phyloP scores from a whole-genome alignment of 1,140 invertebrate genomes.

The Drosophila erecta region DNA sequence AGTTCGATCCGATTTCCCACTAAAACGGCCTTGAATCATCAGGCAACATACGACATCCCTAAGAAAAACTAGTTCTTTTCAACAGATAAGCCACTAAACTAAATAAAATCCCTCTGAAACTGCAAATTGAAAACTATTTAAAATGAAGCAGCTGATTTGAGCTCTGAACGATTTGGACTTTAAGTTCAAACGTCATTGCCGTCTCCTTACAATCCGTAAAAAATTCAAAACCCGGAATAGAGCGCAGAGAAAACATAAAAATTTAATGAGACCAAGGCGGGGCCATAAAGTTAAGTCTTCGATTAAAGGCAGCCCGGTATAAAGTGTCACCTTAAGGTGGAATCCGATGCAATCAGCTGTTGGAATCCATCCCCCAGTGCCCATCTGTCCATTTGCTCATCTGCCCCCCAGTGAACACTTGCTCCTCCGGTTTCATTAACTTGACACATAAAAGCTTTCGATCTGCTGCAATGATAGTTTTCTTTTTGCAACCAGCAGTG shows the following conservation, averaged over 20 bases:
- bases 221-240: constrained; percentile 4
- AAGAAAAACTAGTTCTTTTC: neutral
- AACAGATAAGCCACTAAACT: too few relatives aligned
- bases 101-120: neutral
- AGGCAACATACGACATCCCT: neutral
- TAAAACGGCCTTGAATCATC: neutral
- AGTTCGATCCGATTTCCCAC: neutral
- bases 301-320: constrained; percentile 19
- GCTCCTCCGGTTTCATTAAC: constrained; percentile 45
- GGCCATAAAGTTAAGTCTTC: constrained; percentile 21
- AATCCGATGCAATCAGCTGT: constrained; percentile 58
- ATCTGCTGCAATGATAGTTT: constrained; percentile 53
- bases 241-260: constrained; percentile 6
- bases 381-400: neutral
- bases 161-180: neutral
- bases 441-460: constrained; percentile 52
- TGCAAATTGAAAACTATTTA: neutral
- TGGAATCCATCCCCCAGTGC: constrained; percentile 28
- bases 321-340: constrained; percentile 10
- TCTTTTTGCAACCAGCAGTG: neutral
- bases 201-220: neutral
- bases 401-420: neutral
- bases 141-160: neutral
- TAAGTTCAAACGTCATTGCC: neutral
- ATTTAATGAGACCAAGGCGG: constrained; percentile 14